phyloP scores from a whole-genome alignment of 2,888 invertebrate genomes.

The Nasonia oneida region DNA sequence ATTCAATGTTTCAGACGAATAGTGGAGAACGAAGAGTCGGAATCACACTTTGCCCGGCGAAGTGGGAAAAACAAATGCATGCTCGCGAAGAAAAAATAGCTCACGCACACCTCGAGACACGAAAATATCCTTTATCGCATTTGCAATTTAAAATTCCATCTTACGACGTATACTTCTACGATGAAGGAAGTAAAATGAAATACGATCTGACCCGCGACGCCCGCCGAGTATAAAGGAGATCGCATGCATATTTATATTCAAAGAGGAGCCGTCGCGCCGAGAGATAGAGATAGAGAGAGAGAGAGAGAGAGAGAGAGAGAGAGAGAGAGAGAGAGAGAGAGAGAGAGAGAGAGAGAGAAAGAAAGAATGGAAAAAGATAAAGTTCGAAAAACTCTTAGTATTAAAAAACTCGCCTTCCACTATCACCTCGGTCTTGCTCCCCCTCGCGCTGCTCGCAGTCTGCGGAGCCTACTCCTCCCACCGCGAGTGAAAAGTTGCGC shows the following conservation, averaged over 20 bases:
- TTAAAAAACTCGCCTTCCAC: conserved; percentile 48
- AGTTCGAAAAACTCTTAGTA: conserved; percentile 58
- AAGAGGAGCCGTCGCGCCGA: not conserved
- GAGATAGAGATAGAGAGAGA: too few relatives aligned
- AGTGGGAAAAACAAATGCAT: conserved; percentile 2
- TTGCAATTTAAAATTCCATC: conserved; percentile 60
- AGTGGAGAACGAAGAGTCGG: not conserved
- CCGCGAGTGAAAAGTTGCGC: conserved; percentile 45
- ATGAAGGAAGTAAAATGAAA: conserved; percentile 61
- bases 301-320: not conserved
- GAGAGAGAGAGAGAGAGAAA: not conserved
- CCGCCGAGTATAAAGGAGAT: conserved; percentile 53
- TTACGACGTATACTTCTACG: conserved; percentile 55
- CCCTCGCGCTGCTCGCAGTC: not conserved
- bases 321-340: not conserved
- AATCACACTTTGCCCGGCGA: conserved; percentile 6
- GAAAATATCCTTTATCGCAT: conserved; percentile 58
- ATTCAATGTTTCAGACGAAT: not conserved
- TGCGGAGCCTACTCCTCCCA: not conserved
- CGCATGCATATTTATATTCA: conserved; percentile 62
- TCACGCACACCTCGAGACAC: conserved; percentile 46
- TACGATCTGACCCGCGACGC: conserved; percentile 52
- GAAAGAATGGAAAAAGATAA: conserved; percentile 43
- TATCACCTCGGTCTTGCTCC: not conserved
- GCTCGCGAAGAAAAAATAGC: conserved; percentile 39